phyloP scores from a whole-genome alignment of 2,113 vertebrate species.

The Cebidichthys violaceus region DNA sequence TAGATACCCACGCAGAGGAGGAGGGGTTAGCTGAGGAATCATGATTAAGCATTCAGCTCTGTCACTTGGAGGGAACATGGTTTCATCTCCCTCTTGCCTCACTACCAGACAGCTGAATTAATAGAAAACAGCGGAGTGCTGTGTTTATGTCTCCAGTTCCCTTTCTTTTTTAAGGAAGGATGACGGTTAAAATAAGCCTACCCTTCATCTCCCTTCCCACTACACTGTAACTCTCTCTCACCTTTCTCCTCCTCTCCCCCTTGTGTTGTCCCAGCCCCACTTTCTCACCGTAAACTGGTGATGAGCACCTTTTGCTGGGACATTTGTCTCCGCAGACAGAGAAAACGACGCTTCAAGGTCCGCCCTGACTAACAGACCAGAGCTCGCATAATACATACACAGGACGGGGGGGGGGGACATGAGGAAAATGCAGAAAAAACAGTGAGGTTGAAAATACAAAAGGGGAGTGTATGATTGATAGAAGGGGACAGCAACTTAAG shows the following conservation, averaged over 20 bases:
- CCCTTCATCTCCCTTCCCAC: neutral
- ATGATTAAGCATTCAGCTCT: constrained; percentile 43
- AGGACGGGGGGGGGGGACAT: neutral
- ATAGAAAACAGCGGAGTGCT: neutral
- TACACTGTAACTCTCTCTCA: constrained; percentile 15
- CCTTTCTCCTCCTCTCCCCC: constrained; percentile 19
- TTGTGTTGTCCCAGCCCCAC: constrained; percentile 14
- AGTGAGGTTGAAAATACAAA: neutral
- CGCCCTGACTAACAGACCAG: constrained; percentile 42
- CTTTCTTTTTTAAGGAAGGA: neutral
- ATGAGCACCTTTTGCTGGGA: constrained; percentile 55
- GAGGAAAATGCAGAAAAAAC: constrained; percentile 11
- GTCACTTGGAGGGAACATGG: constrained; percentile 20
- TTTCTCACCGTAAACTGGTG: constrained; percentile 29
- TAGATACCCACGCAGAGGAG: constrained; percentile 24
- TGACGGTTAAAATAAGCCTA: neutral
- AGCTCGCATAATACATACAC: constrained; percentile 6
- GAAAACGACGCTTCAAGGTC: constrained; percentile 71
- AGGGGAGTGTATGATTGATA: neutral
- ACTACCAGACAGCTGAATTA: neutral
- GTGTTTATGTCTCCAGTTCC: neutral
- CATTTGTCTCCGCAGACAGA: constrained; percentile 65
- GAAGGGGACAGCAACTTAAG: neutral
- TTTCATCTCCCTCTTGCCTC: neutral
- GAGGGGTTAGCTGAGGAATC: constrained; percentile 9